A percentile compares a stretch with the other conserved stretches of the same genome.
Conservation (phyloP, 2,888 invertebrate genomes). For the Esperia sulphurella region DNA sequence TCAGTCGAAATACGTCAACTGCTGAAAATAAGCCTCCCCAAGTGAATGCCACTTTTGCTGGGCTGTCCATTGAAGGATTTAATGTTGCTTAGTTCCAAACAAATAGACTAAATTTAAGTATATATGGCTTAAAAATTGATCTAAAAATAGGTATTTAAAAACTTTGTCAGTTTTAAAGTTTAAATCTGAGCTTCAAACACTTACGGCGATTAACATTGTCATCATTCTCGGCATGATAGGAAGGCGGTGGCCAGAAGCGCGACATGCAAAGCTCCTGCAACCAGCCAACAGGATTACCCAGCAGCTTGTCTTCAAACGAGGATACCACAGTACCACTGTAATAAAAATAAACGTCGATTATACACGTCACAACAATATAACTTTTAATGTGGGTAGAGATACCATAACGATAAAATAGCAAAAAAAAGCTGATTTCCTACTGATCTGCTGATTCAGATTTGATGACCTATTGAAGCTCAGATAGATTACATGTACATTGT, state of each 20-base stretch:
- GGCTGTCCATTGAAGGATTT: too few species aligned
- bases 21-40: too few species aligned
- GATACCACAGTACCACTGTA: constrained; percentile 73
- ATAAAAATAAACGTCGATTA: constrained; percentile 19
- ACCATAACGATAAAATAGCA: background rate
- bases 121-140: too few species aligned
- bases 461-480: too few species aligned
- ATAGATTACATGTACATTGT: too few species aligned
- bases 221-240: constrained; percentile 93
- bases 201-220: constrained; percentile 78
- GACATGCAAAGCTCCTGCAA: constrained; percentile 98
- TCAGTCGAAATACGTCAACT: too few species aligned
- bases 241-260: constrained; percentile 95
- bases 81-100: too few species aligned
- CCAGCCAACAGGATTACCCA: constrained; percentile 97
- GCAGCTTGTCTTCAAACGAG: constrained; percentile 87
- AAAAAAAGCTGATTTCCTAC: background rate
- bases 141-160: too few species aligned
- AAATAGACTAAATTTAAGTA: too few species aligned
- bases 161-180: too few species aligned
- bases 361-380: background rate
- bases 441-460: background rate
- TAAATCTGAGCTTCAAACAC: constrained; percentile 27
- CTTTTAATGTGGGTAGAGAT: background rate
- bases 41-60: too few species aligned